phyloP scores from a whole-genome alignment of 1,140 invertebrate genomes.

The Myzus persicae region DNA sequence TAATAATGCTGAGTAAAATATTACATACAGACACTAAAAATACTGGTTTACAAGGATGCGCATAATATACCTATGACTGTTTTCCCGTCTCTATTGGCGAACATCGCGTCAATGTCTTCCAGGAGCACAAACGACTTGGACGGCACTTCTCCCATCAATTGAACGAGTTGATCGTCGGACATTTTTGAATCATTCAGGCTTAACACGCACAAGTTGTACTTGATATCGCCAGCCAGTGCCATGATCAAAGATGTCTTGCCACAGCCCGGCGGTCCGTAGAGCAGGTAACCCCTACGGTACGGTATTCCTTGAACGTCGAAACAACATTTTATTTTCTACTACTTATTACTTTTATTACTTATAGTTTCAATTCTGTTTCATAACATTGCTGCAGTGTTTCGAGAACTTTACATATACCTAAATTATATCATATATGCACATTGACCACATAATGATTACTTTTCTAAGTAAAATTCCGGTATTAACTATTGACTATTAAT shows the following conservation, averaged over 20 bases:
- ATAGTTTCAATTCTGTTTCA: background rate
- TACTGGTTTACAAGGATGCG: background rate
- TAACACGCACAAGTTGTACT: background rate
- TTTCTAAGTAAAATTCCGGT: too few species aligned
- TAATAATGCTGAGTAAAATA: background rate
- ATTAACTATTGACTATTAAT: too few species aligned
- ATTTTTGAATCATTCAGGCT: constrained; percentile 1
- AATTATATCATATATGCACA: too few species aligned
- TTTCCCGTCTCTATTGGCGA: background rate
- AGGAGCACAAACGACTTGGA: background rate
- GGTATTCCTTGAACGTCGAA: background rate
- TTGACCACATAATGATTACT: too few species aligned
- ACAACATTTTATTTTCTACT: background rate
- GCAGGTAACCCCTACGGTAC: background rate
- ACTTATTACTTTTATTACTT: background rate
- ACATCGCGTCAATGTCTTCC: constrained; percentile 34
- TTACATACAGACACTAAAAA: background rate
- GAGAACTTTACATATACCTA: background rate
- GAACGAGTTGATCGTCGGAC: background rate
- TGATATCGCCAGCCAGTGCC: constrained; percentile 8
- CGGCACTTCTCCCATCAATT: background rate
- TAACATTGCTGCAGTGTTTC: background rate
- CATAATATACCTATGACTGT: background rate
- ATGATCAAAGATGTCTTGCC: constrained; percentile 17
- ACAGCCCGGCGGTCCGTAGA: background rate